Conservation (phyloP, 1,140 invertebrate species). For the Heliconius melpomene region DNA sequence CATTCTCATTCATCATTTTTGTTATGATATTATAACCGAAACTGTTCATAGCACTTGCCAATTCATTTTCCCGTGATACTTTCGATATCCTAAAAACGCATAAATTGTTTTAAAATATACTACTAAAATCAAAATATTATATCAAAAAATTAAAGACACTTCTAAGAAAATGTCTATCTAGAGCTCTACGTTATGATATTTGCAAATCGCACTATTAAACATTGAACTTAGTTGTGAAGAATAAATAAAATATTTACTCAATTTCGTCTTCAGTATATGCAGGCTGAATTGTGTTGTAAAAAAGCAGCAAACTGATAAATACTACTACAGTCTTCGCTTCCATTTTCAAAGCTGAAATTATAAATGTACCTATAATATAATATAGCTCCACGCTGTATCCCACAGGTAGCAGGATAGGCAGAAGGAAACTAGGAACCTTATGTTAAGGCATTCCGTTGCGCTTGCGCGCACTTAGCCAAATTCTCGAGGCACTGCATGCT, state of each 20-base stretch:
- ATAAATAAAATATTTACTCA: constrained; percentile 13
- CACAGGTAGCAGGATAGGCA: no score
- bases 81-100: not conserved
- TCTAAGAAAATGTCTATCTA: not conserved
- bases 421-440: no score
- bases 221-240: not conserved
- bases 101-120: not conserved
- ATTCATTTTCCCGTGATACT: not conserved
- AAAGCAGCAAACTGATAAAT: not conserved
- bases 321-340: not conserved
- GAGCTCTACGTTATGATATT: not conserved
- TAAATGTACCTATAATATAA: not conserved
- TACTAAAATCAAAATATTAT: not conserved
- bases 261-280: not conserved
- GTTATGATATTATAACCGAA: constrained; percentile 57
- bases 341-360: not conserved
- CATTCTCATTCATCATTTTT: constrained; percentile 50
- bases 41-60: constrained; percentile 46
- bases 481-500: no score
- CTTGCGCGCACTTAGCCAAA: no score
- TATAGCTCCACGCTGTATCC: no score
- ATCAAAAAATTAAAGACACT: not conserved
- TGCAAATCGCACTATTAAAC: not conserved
- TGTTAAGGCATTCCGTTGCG: no score
- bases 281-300: not conserved